Evolutionary conservation across 2,888 invertebrate species (phyloP), one percentile per base, ranked within the genome.

Genomic region (Candidula unifasciata): DNA sequence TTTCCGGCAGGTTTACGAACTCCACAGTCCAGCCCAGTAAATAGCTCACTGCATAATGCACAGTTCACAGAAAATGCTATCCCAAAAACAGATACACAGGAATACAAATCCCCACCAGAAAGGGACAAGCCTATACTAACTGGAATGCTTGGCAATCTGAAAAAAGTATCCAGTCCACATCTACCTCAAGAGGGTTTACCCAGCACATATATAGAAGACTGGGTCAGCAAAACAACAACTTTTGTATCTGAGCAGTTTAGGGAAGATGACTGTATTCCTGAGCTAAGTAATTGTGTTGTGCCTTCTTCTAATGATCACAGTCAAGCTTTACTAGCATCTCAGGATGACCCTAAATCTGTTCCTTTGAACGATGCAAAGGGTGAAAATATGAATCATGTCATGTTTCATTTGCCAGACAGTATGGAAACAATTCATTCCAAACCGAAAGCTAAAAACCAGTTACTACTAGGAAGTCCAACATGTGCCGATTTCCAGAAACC

Each of bases 161-260:
- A 33, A 5, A 30, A n/a, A 27, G 27, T 52, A 16, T 33, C 44
- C 8, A 71, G 13, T 13, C 66, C 82, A 8, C 77, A 21, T 37
- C 44, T 66, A 57, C 83, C 83, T 57, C 66, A 78, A 44, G 78
- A 78, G 37, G 69, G 78, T 18, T 69, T 78, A 35, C 78, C 83
- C n/a, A 78, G 66, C 21, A 68, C 68, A 37, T 83, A 83, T 78
- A 30, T 83, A 60, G 69, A 78, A 77, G 78, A 83, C 60, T 83
- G 83, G 83, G 71, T 83, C 24, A 69, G 78, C 18, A 37, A 78
- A 33, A 30, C 69, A 33, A 83, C 68, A 57, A 57, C 69, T 10
- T 83, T 57, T 27, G 57, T 37, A 33, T 52, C 68, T 33, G 33
- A 52, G 3, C 73, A 82, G 52, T 30, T 33, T n/a, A 52, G 52